Base-by-base conservation (phyloP, 64 coral and sea anemone genomes). In the Montipora foliosa region DNA sequence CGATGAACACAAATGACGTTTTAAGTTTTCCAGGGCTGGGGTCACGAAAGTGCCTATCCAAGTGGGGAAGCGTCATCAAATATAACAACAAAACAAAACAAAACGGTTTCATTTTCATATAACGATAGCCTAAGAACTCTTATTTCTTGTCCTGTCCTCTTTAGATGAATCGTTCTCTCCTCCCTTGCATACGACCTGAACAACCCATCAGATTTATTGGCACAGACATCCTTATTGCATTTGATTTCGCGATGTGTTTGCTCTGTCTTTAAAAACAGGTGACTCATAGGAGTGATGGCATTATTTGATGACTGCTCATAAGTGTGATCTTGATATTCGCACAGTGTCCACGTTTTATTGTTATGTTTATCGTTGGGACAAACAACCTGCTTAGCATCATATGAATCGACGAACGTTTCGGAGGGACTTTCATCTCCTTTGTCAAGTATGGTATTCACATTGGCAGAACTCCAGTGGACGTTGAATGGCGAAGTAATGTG, bases 81-180 rank as follows among this genome's bases (percentile, higher is more conserved):
- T 74, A 52, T 48, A 92, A 92, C 3, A 86, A 44, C 76, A 85
- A 80, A 86, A 78, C 15, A 92, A 92, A 11, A 92, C 48, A 76
- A 49, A 49, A 78, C 81, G 76, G 81, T 92, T 87, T 92, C 68
- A 17, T 44, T 79, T 77, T 92, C 79, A 76, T 83, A 83, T 11
- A 19, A 74, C 4, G 90, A 14, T 53, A 92, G 14, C 64, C 67
- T 91, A 49, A 91, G 64, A 47, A 81, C 52, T 6, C 61, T 91
- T 79, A 67, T 61, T 67, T 77, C 89, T 19, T 14, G 6, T 67
- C 64, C 64, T 16, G 64, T 67, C 64, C 64, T 67, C 64, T 67
- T 67, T 19, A 16, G 64, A 67, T 67, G 64, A 16, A 67, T 67
- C 12, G 64, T 67, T 67, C 9, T 67, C 64, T 67, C 64, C 64